phyloP scores from a whole-genome alignment of 2,113 vertebrate species.

The Pelecanoides urinatrix region DNA sequence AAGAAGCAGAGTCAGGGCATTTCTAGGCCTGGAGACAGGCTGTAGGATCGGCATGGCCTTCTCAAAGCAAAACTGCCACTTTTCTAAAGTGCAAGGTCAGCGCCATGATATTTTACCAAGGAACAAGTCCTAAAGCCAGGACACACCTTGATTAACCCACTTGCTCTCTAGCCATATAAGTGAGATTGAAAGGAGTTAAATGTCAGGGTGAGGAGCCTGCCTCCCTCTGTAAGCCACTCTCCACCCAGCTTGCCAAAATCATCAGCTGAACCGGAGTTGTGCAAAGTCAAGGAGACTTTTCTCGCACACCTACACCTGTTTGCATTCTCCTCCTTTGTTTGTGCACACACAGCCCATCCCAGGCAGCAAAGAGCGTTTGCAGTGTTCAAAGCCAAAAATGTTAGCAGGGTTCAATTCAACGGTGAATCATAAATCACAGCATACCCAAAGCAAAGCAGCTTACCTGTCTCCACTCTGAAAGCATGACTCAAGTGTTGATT shows the following conservation, averaged over 20 bases:
- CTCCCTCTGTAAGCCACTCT: background rate
- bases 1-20: background rate
- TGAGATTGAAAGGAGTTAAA: background rate
- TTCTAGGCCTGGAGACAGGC: background rate
- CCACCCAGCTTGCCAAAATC: background rate
- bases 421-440: background rate
- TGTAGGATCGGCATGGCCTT: background rate
- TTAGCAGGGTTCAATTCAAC: background rate
- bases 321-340: background rate
- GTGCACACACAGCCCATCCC: background rate
- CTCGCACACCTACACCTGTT: background rate
- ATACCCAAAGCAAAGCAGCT: background rate
- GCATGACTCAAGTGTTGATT: conserved; percentile 23
- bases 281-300: background rate
- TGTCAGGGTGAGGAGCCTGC: background rate
- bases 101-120: background rate
- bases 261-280: background rate
- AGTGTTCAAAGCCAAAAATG: background rate
- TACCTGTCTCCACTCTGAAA: background rate
- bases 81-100: background rate
- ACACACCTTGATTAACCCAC: background rate
- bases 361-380: background rate
- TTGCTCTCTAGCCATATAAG: background rate
- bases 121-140: background rate
- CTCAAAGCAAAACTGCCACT: background rate